These are phyloP conservation scores for Melanotaenia duboulayi DNA, from an alignment of 2,113 vertebrate genomes.

Conservation along the genomic window DNA sequence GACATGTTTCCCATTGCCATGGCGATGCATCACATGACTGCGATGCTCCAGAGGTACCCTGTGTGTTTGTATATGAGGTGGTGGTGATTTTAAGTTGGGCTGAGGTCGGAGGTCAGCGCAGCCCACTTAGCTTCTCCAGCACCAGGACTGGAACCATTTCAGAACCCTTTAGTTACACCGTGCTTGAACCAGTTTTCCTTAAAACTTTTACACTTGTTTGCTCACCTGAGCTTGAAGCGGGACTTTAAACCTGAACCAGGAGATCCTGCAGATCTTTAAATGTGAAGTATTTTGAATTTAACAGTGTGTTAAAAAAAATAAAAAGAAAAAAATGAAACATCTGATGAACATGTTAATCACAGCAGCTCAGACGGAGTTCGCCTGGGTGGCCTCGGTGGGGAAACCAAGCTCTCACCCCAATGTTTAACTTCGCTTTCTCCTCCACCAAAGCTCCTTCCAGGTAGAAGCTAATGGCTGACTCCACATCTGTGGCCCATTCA, in stretches of 20 bases:
- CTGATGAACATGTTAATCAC: neutral
- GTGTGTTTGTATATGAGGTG: too few species aligned
- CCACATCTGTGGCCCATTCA: slow-evolving; percentile 79
- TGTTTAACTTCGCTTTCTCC: slow-evolving; percentile 62
- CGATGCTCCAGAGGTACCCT: too few species aligned
- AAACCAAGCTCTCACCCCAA: slow-evolving; percentile 37
- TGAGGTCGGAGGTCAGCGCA: too few species aligned
- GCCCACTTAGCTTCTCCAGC: too few species aligned
- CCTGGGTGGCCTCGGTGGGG: slow-evolving; percentile 64
- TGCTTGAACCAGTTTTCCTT: too few species aligned
- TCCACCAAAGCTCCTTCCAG: slow-evolving; percentile 62
- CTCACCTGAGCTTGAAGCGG: too few species aligned
- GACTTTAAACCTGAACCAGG: neutral
- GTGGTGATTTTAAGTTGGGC: too few species aligned
- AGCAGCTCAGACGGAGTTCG: neutral
- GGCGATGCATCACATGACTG: too few species aligned
- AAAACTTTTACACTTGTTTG: too few species aligned
- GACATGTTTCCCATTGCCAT: too few species aligned
- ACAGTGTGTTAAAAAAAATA: slow-evolving; percentile 14
- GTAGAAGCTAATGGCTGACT: slow-evolving; percentile 65
- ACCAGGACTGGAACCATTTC: too few species aligned
- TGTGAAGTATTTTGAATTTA: neutral
- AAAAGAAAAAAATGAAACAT: slow-evolving; percentile 31
- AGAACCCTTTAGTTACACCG: too few species aligned
- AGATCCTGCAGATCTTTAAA: slow-evolving; percentile 22